These are phyloP conservation scores for Neoseiulus cucumeris DNA, from an alignment of 1,140 invertebrate genomes.

Conservation along the genomic window DNA sequence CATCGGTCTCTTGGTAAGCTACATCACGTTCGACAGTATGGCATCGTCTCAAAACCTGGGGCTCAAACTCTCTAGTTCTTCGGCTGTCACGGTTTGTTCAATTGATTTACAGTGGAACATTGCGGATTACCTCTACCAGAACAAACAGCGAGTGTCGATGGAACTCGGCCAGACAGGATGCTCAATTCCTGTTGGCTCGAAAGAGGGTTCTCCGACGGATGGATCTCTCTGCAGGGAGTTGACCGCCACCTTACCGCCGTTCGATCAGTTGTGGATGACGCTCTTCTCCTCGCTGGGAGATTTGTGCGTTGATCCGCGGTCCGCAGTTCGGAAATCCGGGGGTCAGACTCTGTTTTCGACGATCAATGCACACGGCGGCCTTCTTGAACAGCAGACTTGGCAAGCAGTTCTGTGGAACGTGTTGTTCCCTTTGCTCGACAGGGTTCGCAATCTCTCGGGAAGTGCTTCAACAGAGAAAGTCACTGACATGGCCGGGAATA, in stretches of 20 bases:
- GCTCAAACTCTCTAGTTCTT: background rate
- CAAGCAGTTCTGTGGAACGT: slow-evolving; percentile 61
- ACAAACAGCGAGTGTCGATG: slow-evolving; percentile 53
- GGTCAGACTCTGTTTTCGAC: slow-evolving; percentile 95
- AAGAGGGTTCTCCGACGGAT: slow-evolving; percentile 12
- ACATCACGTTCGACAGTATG: background rate
- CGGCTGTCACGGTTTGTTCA: slow-evolving; percentile 16
- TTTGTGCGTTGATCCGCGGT: slow-evolving; percentile 78
- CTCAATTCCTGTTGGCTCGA: slow-evolving; percentile 10
- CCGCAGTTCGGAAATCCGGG: slow-evolving; percentile 90
- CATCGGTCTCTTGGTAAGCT: slow-evolving; percentile 68
- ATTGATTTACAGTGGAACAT: slow-evolving; percentile 67
- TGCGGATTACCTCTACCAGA: slow-evolving; percentile 87
- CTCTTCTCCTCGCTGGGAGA: slow-evolving; percentile 70
- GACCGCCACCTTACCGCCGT: slow-evolving; percentile 38
- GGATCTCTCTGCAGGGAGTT: slow-evolving; percentile 8
- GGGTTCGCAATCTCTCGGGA: slow-evolving; percentile 68
- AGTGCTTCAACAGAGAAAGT: slow-evolving; percentile 83
- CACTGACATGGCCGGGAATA: slow-evolving; percentile 57
- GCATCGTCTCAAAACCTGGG: background rate
- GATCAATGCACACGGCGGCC: slow-evolving; percentile 74
- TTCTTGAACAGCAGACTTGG: slow-evolving; percentile 71
- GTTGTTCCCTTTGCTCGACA: slow-evolving; percentile 82
- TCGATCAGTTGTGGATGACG: slow-evolving; percentile 89
- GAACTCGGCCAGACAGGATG: slow-evolving; percentile 25